Base-by-base conservation (phyloP, 2,888 invertebrate genomes). In the Omphaloscelis lunosa region DNA sequence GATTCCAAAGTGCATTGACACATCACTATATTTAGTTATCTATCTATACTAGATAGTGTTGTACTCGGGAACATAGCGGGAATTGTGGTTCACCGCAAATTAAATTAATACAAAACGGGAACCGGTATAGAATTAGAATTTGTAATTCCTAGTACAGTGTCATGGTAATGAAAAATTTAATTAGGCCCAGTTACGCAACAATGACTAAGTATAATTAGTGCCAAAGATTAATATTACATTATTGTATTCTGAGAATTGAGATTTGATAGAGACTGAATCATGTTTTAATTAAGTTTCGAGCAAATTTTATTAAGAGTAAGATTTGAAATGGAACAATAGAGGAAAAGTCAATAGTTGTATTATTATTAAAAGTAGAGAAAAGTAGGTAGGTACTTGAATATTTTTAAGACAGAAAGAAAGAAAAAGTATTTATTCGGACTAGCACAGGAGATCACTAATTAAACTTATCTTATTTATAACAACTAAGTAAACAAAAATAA, bases 1-100 rank as follows among this genome's bases (percentile, higher is more conserved):
- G 15, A 48, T 63, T 67, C 9, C 27, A 41, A 29, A 51, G 77
- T 66, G 48, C 69, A 82, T 34, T 82, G 82, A 76, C 65, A 48
- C 56, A 39, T 61, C n/a, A 56, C 41, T 61, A n/a, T 58, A n/a
- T n/a, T n/a, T 34, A 34, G 34, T 34, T 39, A 69, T 53, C 41
- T 17, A n/a, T 8, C n/a, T 67, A 29, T 65, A 77, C 12, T 68
- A 41, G 29, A 29, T 34, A 67, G 27, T 75, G 15, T 34, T 66
- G 59, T 80, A 27, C 29, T 51, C 3, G 27, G 27, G 9, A 45
- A 20, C 41, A 56, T 34, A 11, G 41, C 8, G 11, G 41, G 7
- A 7, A 39, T 58, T 45, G 63, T 34, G 48, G 67, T 63, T 15
- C 3, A 15, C 8, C 41, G 4, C 68, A 45, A 59, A 68, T 74